Evolutionary conservation across 2,113 vertebrate species (phyloP), one percentile per base, ranked within the genome.

Genomic region (Zosterops lateralis): DNA sequence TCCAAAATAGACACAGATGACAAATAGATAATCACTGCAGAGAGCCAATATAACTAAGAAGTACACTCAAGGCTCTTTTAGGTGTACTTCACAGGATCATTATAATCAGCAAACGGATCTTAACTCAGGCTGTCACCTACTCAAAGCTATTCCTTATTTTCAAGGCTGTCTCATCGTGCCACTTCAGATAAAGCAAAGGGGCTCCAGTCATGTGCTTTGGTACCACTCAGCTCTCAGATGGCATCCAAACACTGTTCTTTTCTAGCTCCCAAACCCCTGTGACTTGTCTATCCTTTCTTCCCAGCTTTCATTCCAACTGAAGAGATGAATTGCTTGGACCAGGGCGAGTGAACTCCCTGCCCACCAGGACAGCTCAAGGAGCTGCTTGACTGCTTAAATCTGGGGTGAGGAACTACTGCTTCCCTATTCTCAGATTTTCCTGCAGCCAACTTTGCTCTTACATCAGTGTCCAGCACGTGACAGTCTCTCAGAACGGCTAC

Each of bases 71-170:
- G 88, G 62, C 80, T 91, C 60, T 67, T 84, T 62, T 62, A 97
- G 95, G 96, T 92, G 91, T 95, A 95, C 97, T 97, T 98, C 96
- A 96, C 92, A 96, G 93, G 70, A 96, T 97, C 93, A 91, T 97
- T 96, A 93, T 79, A 96, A 97, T 97, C 97, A 97, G 96, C 94
- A 89, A 96, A 96, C 38, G 73, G 96, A 96, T 95, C 96, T 94
- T 88, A 90, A 91, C 75, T 79, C 84, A 88, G 85, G 64, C 93
- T 96, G 92, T 92, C 64, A 80, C 84, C 95, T 97, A 90, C 83
- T 96, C 90, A 93, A 70, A 97, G 91, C 86, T 94, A 84, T 94
- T 97, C 82, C 96, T 91, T 96, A 95, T 97, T 97, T 93, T 96
- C 95, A 95, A 96, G 76, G 51, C 62, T 68, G 40, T 83, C 78